Evolutionary conservation across 2,113 vertebrate genomes (phyloP), one percentile per base, ranked within the genome.

Genomic region (Pogona vitticeps): DNA sequence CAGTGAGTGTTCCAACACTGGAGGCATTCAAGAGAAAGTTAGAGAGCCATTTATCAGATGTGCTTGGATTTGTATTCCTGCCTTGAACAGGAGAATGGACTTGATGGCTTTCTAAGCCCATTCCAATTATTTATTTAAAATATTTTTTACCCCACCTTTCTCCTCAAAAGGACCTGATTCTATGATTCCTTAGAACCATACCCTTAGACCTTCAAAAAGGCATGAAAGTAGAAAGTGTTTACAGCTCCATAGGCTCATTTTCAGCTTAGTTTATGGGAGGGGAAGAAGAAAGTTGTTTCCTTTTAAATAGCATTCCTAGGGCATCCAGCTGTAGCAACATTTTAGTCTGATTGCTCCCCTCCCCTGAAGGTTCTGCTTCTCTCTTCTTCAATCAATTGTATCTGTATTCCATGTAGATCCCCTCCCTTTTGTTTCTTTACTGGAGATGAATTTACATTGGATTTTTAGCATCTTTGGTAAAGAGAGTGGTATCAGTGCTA

Each of bases 301-400:
- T 15, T 59, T 6, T 65, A 2, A 80, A 80, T 3, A 61, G 33
- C 83, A 13, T 78, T 79, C 61, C 70, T 61, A 46, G 46, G 0
- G 12, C 90, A 36, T 42, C 33, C 63, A 3, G 15, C 76, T 67
- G 13, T 88, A 75, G 2, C 15, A 80, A 26, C 63, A 20, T 46
- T 3, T 6, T 52, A 21, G 67, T 67, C 3, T 2, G 46, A 36
- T 21, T 36, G 18, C 26, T 0, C 0, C 12, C 0, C 15, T 13
- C 0, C 8, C 6, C 2, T 3, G 18, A 72, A 80, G 40, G 46
- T 42, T 36, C 15, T 36, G 14, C 18, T 67, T 75, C 23, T 81
- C 10, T 70, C 46, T 20, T 21, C 12, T 28, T 38, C 79, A 82
- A 68, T 85, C 76, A 77, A 1, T 28, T 21, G 79, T 20, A 52